A percentile compares a stretch with the other conserved stretches of the same genome.
Evolutionary conservation across 2,888 invertebrate species (phyloP).

Genomic region (Acanthosepion esculentum): DNA sequence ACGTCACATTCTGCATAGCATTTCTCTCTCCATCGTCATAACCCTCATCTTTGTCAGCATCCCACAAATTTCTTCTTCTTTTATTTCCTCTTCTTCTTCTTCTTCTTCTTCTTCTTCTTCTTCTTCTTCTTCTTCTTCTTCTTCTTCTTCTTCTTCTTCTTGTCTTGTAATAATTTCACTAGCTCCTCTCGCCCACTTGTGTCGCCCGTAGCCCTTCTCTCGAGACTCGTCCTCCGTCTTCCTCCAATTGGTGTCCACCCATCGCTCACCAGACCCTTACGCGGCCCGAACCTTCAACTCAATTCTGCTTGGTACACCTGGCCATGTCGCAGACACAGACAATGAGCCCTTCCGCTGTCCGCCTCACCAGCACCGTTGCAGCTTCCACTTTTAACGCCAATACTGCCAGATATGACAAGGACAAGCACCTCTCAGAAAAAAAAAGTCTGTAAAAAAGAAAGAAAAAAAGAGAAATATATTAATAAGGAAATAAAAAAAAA

Average conservation of each 20-base stretch:
- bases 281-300: not conserved
- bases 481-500: no score
- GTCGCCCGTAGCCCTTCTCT: not conserved
- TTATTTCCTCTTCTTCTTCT: not conserved
- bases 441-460: no score
- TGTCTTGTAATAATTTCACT: not conserved
- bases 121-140: no score
- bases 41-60: not conserved
- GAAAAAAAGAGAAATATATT: no score
- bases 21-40: not conserved
- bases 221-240: not conserved
- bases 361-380: not conserved
- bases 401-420: conserved; percentile 21
- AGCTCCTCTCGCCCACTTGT: no score
- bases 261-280: not conserved
- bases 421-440: not conserved
- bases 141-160: not conserved
- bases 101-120: not conserved
- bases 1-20: not conserved
- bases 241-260: not conserved
- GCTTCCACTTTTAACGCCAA: conserved; percentile 33
- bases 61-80: not conserved
- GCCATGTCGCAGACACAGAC: conserved; percentile 16
- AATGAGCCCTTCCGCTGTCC: not conserved
- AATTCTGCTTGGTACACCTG: not conserved